A percentile compares a stretch with the other conserved stretches of the same genome.
These are phyloP conservation scores for Drosophila helvetica DNA, from an alignment of 2,888 invertebrate species.

Conservation along the genomic window DNA sequence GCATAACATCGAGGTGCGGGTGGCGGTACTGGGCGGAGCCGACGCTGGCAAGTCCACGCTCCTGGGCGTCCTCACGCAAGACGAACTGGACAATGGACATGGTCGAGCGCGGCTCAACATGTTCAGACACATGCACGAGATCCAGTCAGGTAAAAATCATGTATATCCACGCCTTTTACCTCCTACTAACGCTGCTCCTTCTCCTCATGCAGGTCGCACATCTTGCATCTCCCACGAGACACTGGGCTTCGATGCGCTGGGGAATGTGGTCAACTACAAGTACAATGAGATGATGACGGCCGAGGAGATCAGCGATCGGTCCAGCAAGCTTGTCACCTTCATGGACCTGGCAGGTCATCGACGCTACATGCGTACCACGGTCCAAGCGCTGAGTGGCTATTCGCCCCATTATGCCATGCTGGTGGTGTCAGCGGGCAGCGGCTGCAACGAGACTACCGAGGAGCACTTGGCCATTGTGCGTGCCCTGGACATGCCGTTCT, in stretches of 20 bases:
- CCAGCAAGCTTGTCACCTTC: conserved; percentile 96
- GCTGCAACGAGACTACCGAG: conserved; percentile 92
- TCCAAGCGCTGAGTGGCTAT: conserved; percentile 96
- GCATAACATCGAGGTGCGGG: conserved; percentile 94
- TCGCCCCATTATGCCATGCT: conserved; percentile 96
- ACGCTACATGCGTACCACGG: conserved; percentile 97
- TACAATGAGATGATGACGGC: conserved; percentile 95
- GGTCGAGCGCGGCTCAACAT: conserved; percentile 97
- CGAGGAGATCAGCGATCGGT: conserved; percentile 96
- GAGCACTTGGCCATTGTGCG: conserved; percentile 95
- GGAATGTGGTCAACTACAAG: conserved; percentile 94
- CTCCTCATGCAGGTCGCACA: conserved; percentile 89
- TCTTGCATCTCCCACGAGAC: conserved; percentile 98
- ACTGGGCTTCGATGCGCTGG: conserved; percentile 94
- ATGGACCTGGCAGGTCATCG: conserved; percentile 98
- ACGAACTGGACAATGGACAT: conserved; percentile 97
- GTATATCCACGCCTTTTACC: background rate
- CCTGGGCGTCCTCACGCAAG: conserved; percentile 97
- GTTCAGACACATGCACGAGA: conserved; percentile 97
- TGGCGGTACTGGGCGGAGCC: conserved; percentile 97
- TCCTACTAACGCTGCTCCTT: background rate
- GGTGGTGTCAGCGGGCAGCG: conserved; percentile 92
- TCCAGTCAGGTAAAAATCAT: conserved; percentile 86
- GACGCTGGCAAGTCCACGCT: conserved; percentile 99
- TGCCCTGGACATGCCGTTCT: conserved; percentile 94